Evolutionary conservation across 2,888 invertebrate species (phyloP), one percentile per base, ranked within the genome.

Genomic region (Slavum lentiscoides): DNA sequence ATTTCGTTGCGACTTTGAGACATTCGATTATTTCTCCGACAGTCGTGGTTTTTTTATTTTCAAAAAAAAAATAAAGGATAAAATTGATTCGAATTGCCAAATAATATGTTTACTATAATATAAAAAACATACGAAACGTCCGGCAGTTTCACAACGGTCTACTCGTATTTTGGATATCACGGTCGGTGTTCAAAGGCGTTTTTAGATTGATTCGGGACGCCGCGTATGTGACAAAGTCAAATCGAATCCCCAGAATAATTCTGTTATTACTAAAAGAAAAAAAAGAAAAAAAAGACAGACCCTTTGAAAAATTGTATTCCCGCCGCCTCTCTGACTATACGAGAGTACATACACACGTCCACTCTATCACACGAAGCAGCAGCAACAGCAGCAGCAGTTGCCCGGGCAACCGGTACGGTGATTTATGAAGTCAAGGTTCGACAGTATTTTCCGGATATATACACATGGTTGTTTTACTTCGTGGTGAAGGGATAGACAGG

Each of bases 351-450:
- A 67, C 13, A 21, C 67, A 17, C 43, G 21, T 61, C 19, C 37
- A 43, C 59, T 11, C 15, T 43, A 49, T 67, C 37, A 17, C 4
- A 30, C 64, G 53, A 53, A n/a, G n/a, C n/a, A n/a, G 55, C 55
- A 39, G 21, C 37, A 49, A n/a, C 19, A 17, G 53, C 62, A 17
- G 53, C n/a, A 15, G 43, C 75, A 58, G 75, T 68, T 75, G 58
- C 75, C 75, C 13, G 43, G 75, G 75, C 19, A 76, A 76, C 75
- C 59, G 67, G 67, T 76, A 68, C 67, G 55, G 67, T 76, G 75
- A 76, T 76, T 76, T 76, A 76, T 76, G 68, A 30, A 76, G 75
- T 67, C 67, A 68, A 76, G 59, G 75, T 76, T 76, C 75, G 75
- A 68, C 68, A 76, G 58, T 76, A 59, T 59, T 76, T 23, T 17